Conservation (phyloP, 2,113 vertebrate species). For the Nibea coibor region DNA sequence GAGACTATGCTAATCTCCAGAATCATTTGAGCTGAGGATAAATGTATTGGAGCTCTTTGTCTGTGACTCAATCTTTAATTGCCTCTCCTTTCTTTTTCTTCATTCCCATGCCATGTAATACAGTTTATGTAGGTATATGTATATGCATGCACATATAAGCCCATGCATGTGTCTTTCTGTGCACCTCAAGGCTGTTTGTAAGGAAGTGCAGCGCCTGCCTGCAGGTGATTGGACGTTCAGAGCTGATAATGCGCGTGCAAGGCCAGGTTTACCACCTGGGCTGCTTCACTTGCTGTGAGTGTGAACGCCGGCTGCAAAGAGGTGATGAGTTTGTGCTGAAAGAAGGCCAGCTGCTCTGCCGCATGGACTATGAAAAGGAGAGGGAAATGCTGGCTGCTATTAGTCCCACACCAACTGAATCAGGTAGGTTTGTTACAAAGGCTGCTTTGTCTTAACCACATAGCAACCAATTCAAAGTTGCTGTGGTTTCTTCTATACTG, state of each 20-base stretch:
- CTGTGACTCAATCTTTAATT: slow-evolving; percentile 61
- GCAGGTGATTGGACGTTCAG: slow-evolving; percentile 88
- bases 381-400: slow-evolving; percentile 91
- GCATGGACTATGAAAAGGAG: slow-evolving; percentile 93
- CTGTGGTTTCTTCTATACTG: background rate
- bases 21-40: slow-evolving; percentile 58
- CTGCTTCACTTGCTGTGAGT: slow-evolving; percentile 94
- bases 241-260: slow-evolving; percentile 92
- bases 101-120: slow-evolving; percentile 2
- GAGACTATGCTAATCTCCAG: slow-evolving; percentile 68
- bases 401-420: slow-evolving; percentile 90
- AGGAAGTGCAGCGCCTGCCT: slow-evolving; percentile 91
- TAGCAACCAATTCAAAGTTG: background rate
- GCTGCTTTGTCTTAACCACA: background rate
- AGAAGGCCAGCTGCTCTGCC: slow-evolving; percentile 91
- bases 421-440: slow-evolving; percentile 76
- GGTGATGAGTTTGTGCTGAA: slow-evolving; percentile 94
- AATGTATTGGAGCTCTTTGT: slow-evolving; percentile 54
- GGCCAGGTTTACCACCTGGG: slow-evolving; percentile 91
- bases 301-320: slow-evolving; percentile 89
- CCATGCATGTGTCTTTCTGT: slow-evolving; percentile 37
- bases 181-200: slow-evolving; percentile 86
- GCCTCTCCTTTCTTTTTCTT: slow-evolving; percentile 26
- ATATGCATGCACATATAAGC: slow-evolving; percentile 7
- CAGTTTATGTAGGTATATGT: background rate